Evolutionary conservation across 1,140 invertebrate species (phyloP).

Genomic region (Lethrus apterus): DNA sequence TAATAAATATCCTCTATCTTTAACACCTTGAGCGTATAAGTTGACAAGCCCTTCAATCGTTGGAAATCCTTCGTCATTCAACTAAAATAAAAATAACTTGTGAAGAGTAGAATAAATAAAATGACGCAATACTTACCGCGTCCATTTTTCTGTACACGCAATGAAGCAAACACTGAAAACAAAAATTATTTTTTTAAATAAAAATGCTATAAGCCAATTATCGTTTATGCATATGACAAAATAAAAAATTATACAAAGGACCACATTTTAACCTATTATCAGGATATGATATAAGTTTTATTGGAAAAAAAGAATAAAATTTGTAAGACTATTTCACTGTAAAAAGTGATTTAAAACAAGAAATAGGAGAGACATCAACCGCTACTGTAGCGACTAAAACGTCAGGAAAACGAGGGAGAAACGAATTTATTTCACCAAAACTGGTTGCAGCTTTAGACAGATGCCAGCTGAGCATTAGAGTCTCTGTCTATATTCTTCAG

Average conservation of each 20-base stretch:
- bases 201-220: neutral
- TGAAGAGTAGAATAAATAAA: neutral
- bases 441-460: too few relatives aligned
- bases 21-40: conserved; percentile 61
- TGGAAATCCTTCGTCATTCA: conserved; percentile 52
- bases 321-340: too few relatives aligned
- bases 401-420: too few relatives aligned
- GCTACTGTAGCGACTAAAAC: too few relatives aligned
- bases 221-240: neutral
- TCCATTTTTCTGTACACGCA: conserved; percentile 62
- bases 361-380: too few relatives aligned
- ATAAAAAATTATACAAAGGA: neutral
- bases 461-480: too few relatives aligned
- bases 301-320: too few relatives aligned
- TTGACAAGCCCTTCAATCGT: conserved; percentile 58
- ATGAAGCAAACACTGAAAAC: conserved; percentile 53
- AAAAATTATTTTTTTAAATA: conserved; percentile 12
- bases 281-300: too few relatives aligned
- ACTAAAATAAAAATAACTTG: conserved; percentile 30
- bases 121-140: conserved; percentile 47
- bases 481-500: too few relatives aligned
- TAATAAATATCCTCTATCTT: conserved; percentile 61
- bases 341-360: too few relatives aligned
- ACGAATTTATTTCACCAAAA: too few relatives aligned
- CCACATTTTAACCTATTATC: neutral